Evolutionary conservation across 2,113 vertebrate genomes (phyloP).

Genomic region (Herpetotheres cachinnans): DNA sequence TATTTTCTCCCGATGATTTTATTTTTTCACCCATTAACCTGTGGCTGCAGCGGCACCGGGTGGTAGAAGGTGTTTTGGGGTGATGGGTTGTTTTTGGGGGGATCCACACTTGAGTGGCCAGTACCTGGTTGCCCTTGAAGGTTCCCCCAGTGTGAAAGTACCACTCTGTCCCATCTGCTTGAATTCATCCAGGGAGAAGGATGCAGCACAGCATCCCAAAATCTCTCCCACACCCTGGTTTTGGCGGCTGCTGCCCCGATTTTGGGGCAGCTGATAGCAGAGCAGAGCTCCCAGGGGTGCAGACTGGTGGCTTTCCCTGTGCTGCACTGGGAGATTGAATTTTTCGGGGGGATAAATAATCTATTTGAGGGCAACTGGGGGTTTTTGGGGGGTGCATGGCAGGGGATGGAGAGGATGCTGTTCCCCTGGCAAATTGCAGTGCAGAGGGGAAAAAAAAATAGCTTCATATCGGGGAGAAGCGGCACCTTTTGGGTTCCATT

Average conservation of each 20-base stretch:
- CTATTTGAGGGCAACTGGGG: accelerated
- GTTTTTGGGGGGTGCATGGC: accelerated
- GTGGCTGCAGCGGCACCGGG: accelerated
- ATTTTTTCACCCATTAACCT: background rate
- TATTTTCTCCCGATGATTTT: background rate
- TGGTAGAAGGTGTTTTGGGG: background rate
- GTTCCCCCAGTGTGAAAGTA: background rate
- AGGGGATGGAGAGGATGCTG: background rate
- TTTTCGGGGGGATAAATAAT: background rate
- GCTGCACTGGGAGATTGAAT: accelerated
- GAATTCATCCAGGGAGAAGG: background rate
- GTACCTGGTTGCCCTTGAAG: background rate
- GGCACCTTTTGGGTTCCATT: accelerated
- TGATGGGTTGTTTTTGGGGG: background rate
- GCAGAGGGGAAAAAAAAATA: accelerated
- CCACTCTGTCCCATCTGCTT: accelerated
- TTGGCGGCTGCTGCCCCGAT: accelerated
- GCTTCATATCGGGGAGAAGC: accelerated
- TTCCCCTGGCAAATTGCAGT: accelerated
- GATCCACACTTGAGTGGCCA: too few species aligned
- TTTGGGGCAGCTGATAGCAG: background rate
- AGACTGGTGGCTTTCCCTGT: background rate
- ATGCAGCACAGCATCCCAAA: accelerated
- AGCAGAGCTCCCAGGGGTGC: background rate
- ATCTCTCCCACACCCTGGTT: accelerated